Evolutionary conservation across 2,113 vertebrate species (phyloP).

Genomic region (Ammodytes marinus): DNA sequence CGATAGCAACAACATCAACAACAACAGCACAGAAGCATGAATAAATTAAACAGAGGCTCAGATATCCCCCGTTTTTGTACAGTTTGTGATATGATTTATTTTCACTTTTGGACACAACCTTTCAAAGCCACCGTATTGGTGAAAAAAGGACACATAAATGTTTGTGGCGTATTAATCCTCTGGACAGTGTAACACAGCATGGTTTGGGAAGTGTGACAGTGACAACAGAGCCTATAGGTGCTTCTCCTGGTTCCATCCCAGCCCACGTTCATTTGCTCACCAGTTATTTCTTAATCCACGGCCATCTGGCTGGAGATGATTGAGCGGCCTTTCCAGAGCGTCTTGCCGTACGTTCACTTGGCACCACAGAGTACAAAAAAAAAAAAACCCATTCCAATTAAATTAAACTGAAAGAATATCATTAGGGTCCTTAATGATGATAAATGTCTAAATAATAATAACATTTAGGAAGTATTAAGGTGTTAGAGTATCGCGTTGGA

Average conservation of each 20-base stretch:
- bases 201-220: conserved; percentile 39
- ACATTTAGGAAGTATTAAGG: conserved; percentile 76
- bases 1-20: conserved; percentile 38
- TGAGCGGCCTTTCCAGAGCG: conserved; percentile 69
- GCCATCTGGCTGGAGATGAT: conserved; percentile 79
- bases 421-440: conserved; percentile 82
- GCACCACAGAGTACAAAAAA: conserved; percentile 58
- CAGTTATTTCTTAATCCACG: conserved; percentile 69
- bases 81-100: background rate
- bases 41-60: conserved; percentile 70
- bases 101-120: background rate
- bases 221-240: conserved; percentile 33
- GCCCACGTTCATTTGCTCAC: conserved; percentile 45
- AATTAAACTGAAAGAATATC: conserved; percentile 82
- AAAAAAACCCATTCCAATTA: conserved; percentile 68
- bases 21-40: conserved; percentile 31
- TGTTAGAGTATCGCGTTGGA: conserved; percentile 66
- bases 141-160: conserved; percentile 14
- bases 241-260: conserved; percentile 46
- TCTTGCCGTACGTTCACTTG: conserved; percentile 71
- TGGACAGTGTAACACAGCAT: background rate
- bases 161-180: conserved; percentile 12
- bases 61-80: conserved; percentile 12
- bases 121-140: conserved; percentile 41
- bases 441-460: conserved; percentile 83